These are phyloP conservation scores for Mustela nigripes DNA, from an alignment of 2,113 vertebrate genomes.

Conservation along the genomic window DNA sequence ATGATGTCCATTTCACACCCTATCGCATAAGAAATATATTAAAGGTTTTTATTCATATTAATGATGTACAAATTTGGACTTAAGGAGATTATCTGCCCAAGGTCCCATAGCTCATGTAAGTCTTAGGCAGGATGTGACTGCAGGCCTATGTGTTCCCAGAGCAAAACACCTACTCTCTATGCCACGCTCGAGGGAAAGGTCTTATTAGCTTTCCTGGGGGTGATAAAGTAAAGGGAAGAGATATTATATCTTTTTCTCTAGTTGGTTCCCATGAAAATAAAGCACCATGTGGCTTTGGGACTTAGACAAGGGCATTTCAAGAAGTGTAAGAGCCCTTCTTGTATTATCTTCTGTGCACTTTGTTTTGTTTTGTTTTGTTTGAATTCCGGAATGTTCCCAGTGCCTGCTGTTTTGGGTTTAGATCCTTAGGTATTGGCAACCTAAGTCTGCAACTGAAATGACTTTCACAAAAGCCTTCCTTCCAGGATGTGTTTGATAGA, in stretches of 20 bases:
- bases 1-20: not conserved
- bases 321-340: not conserved
- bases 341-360: not conserved
- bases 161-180: not conserved
- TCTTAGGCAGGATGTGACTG: not conserved
- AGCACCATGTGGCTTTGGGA: not conserved
- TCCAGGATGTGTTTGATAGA: slow-evolving; percentile 61
- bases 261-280: slow-evolving; percentile 60
- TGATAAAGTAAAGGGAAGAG: not conserved
- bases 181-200: not conserved
- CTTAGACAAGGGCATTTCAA: slow-evolving; percentile 18
- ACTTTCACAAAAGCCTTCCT: slow-evolving; percentile 69
- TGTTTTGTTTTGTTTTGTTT: not conserved
- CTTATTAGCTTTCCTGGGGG: not conserved
- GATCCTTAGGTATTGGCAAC: not conserved
- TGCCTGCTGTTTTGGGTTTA: not conserved
- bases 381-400: not conserved
- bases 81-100: not conserved
- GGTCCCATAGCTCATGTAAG: too few species aligned
- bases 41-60: not conserved
- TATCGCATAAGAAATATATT: not conserved
- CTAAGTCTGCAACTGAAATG: slow-evolving; percentile 52
- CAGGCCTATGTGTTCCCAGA: not conserved
- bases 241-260: not conserved
- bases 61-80: not conserved